Base-by-base conservation (phyloP, 2,888 invertebrate genomes). In the Tigriopus californicus region DNA sequence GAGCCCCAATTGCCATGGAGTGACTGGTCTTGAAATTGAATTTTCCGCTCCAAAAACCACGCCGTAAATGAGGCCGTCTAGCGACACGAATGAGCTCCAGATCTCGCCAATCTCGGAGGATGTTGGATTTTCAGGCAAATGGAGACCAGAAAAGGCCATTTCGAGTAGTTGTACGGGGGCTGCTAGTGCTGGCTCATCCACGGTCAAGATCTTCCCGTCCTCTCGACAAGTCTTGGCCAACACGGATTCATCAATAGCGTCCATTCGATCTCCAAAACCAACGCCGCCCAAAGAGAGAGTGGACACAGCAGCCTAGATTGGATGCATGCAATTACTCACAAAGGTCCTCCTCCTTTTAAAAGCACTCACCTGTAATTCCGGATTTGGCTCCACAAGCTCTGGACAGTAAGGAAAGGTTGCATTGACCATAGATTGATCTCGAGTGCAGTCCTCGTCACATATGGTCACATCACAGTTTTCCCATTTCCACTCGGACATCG, bases 381-480 rank as follows among this genome's bases (percentile, higher is more conserved):
- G 53, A 11, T 53, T 53, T 8, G 53, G 24, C 11, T 53, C 53
- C n/a, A 40, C n/a, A 4, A 40, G n/a, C 15, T 18, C 12, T 12
- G 4, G 15, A 11, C 53, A 53, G 6, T 15, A 11, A 12, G 53
- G 53, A 5, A 53, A 5, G 5, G 13, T 22, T 8, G 49, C 20
- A 22, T 49, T 22, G 22, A 25, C 53, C 33, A 12, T 3, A 20
- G 22, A 25, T 13, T 11, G 33, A 22, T 15, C 40, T 22, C 53
- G 13, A n/a, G 15, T 22, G 20, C 53, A 53, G 15, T 53, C 41
- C 11, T 40, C 15, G 15, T 33, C 40, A 33, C 53, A 53, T 6
- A 53, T 33, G 22, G 53, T 24, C 13, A 53, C 33, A 33, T 53
- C 41, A 33, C 53, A 53, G 13, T n/a, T 15, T 20, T 53, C 53